phyloP scores from a whole-genome alignment of 2,797 vertebrate genomes.

The Schizothorax lantsangensis region DNA sequence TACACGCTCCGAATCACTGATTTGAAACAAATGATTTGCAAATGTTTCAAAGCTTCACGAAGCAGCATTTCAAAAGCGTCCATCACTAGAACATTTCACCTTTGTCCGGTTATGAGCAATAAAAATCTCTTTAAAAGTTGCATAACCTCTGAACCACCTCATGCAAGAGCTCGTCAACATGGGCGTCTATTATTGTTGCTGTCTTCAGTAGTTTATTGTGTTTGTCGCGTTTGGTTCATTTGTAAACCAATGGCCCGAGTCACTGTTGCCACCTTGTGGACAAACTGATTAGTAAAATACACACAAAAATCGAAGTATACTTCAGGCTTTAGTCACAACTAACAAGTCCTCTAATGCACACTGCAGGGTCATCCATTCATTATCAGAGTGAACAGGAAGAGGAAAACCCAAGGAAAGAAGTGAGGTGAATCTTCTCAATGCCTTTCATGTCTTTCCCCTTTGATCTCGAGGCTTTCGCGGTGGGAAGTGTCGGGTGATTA shows the following conservation, averaged over 20 bases:
- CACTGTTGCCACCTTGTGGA: background rate
- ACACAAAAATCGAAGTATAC: background rate
- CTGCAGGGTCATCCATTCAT: constrained; percentile 26
- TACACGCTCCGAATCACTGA: background rate
- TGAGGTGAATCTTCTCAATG: constrained; percentile 67
- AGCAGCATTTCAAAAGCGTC: background rate
- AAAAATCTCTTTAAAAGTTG: background rate
- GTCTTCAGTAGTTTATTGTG: background rate
- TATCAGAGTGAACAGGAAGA: constrained; percentile 48
- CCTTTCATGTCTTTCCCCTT: constrained; percentile 76
- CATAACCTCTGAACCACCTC: background rate
- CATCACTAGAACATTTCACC: too few relatives aligned
- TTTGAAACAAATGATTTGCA: background rate
- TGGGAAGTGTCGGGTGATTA: constrained; percentile 34
- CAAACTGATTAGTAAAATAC: background rate
- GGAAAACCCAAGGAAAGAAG: constrained; percentile 57
- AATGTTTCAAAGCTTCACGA: background rate
- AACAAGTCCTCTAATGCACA: background rate
- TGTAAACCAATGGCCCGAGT: background rate
- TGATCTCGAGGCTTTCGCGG: constrained; percentile 73
- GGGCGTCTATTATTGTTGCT: background rate
- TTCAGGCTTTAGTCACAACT: background rate
- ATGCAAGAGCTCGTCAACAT: background rate
- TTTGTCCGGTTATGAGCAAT: background rate
- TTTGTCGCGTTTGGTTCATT: background rate